Evolutionary conservation across 2,113 vertebrate species (phyloP).

Genomic region (Carlito syrichta): DNA sequence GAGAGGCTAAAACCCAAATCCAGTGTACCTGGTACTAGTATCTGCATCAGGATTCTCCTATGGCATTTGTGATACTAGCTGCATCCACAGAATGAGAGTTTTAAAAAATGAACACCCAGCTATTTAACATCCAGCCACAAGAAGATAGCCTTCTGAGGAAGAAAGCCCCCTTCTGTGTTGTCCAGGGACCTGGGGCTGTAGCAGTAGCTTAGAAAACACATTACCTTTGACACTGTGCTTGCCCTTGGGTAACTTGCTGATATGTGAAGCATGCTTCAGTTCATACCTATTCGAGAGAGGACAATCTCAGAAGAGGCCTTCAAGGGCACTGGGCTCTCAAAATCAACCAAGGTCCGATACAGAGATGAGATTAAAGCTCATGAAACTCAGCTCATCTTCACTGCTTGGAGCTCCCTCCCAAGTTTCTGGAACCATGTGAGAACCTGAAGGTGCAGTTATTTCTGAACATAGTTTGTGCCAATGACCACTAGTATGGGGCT

Average conservation of each 20-base stretch:
- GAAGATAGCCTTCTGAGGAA: not conserved
- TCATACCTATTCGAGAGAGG: constrained; percentile 88
- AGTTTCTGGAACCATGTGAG: not conserved
- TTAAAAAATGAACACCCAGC: not conserved
- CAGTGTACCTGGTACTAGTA: too few relatives aligned
- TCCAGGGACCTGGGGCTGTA: accelerated
- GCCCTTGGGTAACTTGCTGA: constrained; percentile 96
- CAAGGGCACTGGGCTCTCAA: not conserved
- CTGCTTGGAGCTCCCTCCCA: not conserved
- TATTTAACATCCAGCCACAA: not conserved
- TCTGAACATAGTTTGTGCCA: accelerated
- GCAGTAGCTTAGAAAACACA: not conserved
- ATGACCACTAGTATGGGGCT: accelerated
- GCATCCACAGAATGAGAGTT: not conserved
- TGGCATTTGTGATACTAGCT: not conserved
- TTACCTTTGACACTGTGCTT: constrained; percentile 99
- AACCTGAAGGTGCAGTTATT: accelerated
- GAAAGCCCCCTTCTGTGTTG: accelerated
- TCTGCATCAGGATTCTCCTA: not conserved
- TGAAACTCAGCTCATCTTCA: not conserved
- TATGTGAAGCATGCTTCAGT: constrained; percentile 95
- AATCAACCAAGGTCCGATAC: not conserved
- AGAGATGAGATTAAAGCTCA: not conserved
- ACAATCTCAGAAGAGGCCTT: not conserved
- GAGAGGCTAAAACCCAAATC: not conserved